Base-by-base conservation (phyloP, 2,888 invertebrate species). In the Anoplius nigerrimus region DNA sequence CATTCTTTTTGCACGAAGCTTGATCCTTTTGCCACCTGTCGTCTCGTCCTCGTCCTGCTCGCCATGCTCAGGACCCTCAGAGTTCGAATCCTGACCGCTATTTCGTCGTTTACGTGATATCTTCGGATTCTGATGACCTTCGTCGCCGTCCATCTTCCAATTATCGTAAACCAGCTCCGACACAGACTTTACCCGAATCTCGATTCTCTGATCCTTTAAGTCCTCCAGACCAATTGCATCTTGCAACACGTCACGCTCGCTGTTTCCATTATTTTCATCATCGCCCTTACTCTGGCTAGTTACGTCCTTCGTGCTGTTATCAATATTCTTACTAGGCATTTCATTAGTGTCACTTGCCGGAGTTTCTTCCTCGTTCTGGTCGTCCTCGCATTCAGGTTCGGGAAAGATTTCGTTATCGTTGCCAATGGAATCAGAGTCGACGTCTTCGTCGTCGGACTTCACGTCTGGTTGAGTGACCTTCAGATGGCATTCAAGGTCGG, bases 31-130 rank as follows among this genome's bases (percentile, higher is more conserved):
- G 4, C 87, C 85, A 13, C 82, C 85, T 15, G 78, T 79, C 55
- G 78, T 83, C 56, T 84, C 85, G 18, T 80, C 84, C 16, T 83
- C 82, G 0, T 89, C 84, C 46, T 85, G 86, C 45, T 81, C 83
- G 66, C 72, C 92, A 90, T 70, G 90, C 89, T 83, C 90, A 90
- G 71, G 84, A 79, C 81, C 92, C 90, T 83, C 91, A 0, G 84
- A 82, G 66, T 86, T 86, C 2, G 84, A 82, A 20, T 88, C 86
- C n/a, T 84, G 80, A 0, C 75, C 67, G 56, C 86, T 86, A 56
- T 81, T 86, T 0, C 86, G 82, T 34, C 86, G 76, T 51, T 88
- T 88, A 2, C 88, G 78, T 2, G 86, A 85, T 0, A 78, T 27
- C 53, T 74, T 76, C 0, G 82, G 74, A 0, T 77, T 51, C 20